These are phyloP conservation scores for Andrena marginata DNA, from an alignment of 2,888 invertebrate species.

Conservation along the genomic window DNA sequence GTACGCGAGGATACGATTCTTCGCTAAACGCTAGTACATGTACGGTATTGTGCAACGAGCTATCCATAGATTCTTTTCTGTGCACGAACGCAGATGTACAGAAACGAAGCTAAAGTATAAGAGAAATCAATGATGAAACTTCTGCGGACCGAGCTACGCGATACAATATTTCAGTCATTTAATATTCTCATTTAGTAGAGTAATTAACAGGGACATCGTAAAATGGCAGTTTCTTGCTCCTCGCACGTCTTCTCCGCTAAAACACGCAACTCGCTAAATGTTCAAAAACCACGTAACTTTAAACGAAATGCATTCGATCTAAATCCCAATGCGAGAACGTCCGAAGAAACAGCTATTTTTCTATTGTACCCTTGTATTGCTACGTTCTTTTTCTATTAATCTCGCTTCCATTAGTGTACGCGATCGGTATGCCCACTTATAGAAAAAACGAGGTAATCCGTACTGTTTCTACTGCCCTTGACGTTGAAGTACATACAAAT, in stretches of 20 bases:
- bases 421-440: neutral
- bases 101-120: slow-evolving; percentile 19
- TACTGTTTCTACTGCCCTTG: slow-evolving; percentile 17
- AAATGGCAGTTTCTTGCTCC: slow-evolving; percentile 68
- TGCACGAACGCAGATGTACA: slow-evolving; percentile 43
- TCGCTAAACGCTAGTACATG: slow-evolving; percentile 11
- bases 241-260: slow-evolving; percentile 32
- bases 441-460: slow-evolving; percentile 25
- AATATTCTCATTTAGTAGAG: slow-evolving; percentile 61
- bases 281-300: neutral
- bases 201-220: slow-evolving; percentile 65
- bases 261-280: slow-evolving; percentile 5
- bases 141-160: neutral
- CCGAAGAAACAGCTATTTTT: neutral
- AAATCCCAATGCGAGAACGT: slow-evolving; percentile 19
- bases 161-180: slow-evolving; percentile 32
- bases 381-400: neutral
- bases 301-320: neutral
- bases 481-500: slow-evolving; percentile 38
- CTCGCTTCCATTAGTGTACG: neutral
- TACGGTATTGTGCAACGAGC: slow-evolving; percentile 21
- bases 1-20: slow-evolving; percentile 58
- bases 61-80: slow-evolving; percentile 19
- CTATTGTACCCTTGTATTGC: neutral
- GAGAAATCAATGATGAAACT: slow-evolving; percentile 17